Percentiles rank a stretch among this genome's conserved stretches.
These are phyloP conservation scores for Seriola dumerili DNA, from an alignment of 2,113 vertebrate genomes.

Conservation along the genomic window DNA sequence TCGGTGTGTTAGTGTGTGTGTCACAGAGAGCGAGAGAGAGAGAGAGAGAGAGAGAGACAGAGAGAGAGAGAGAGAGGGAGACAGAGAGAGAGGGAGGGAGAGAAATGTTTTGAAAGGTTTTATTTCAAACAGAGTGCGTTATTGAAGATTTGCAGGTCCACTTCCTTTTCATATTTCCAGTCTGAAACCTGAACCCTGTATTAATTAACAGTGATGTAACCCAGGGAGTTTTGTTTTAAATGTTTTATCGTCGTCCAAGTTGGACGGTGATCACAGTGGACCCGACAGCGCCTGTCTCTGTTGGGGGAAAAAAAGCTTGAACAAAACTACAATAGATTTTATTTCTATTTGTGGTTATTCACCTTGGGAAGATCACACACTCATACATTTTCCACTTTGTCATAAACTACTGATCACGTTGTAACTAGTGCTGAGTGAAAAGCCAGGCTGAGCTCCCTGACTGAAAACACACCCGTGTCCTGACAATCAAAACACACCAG, in stretches of 20 bases:
- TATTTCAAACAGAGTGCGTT: no score
- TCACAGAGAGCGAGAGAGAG: neutral
- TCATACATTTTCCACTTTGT: neutral
- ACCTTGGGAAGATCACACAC: neutral
- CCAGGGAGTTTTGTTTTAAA: neutral
- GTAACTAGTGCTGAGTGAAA: conserved; percentile 1
- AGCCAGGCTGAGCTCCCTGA: neutral
- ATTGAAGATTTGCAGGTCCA: neutral
- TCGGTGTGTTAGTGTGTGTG: neutral
- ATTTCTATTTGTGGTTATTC: neutral
- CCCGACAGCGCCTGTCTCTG: no score
- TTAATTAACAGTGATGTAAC: neutral
- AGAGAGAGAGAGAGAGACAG: neutral
- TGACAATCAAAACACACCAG: conserved; percentile 23
- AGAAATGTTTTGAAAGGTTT: neutral
- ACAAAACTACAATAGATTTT: neutral
- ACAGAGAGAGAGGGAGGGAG: neutral
- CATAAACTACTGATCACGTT: neutral
- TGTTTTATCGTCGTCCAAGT: neutral
- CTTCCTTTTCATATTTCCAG: neutral
- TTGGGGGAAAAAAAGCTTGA: no score
- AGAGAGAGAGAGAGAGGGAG: neutral
- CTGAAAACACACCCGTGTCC: conserved; percentile 40
- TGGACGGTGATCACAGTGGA: no score
- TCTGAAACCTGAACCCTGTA: neutral